Evolutionary conservation across 2,888 invertebrate genomes (phyloP), one percentile per base, ranked within the genome.

Genomic region (Amaurobius ferox): DNA sequence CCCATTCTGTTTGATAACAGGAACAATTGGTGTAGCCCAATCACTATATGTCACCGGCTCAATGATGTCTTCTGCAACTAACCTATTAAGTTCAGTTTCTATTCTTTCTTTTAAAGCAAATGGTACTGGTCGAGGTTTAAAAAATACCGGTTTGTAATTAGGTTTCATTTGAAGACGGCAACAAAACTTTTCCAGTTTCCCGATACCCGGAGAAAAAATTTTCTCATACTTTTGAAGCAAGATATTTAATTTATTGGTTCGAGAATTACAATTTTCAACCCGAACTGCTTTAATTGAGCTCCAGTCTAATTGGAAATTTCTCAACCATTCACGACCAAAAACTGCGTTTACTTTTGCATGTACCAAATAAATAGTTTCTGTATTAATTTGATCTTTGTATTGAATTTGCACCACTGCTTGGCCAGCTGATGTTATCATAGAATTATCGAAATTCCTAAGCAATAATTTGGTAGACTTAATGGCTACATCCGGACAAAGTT

Each of bases 41-140:
- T 73, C 73, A 73, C 73, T 62, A 73, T 73, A 73, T 73, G 61
- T 73, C 61, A 73, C 73, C 28, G 73, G 62, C 62, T 73, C 62
- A 62, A 73, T 73, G 62, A 73, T 73, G 62, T 73, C 73, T 73
- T 73, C 73, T 62, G 73, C 61, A 39, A 73, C 73, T 73, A 73
- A 62, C 62, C 73, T 73, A 39, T 39, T 62, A 39, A 73, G 73
- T 73, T 73, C 73, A 61, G 73, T 62, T 73, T 73, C 73, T 61
- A 73, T 73, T 62, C 73, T 35, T 73, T 73, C 73, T 61, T 73
- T 73, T 73, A 73, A 62, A 73, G 73, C 73, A 73, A 73, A 73
- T 73, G 73, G 73, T 73, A 73, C 73, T 35, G 62, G 73, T 73
- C 62, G 62, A 73, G 73, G 73, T 62, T 73, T 73, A 61, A 62